phyloP scores from a whole-genome alignment of 2,113 vertebrate species.

The Sturnus vulgaris region DNA sequence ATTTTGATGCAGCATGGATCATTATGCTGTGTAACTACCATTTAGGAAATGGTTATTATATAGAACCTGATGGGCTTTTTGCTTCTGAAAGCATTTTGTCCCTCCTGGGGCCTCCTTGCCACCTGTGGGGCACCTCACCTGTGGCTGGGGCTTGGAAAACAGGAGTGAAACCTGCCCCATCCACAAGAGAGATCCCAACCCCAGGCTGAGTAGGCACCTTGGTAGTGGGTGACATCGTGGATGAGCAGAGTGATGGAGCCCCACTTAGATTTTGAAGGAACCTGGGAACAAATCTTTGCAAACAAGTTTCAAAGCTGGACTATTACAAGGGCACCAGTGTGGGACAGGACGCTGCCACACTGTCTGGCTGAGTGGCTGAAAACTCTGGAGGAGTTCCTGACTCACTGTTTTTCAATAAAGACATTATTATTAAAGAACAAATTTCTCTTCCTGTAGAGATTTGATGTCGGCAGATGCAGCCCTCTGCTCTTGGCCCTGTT shows the following conservation, averaged over 20 bases:
- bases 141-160: not conserved
- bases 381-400: not conserved
- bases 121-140: not conserved
- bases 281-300: not conserved
- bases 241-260: not conserved
- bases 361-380: not conserved
- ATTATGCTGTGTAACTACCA: not conserved
- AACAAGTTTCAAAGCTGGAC: not conserved
- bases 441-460: not conserved
- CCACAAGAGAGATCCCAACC: fast-evolving
- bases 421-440: not conserved
- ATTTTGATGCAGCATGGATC: not conserved
- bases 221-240: too few species aligned
- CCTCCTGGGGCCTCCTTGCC: fast-evolving
- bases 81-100: not conserved
- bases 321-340: not conserved
- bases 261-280: not conserved
- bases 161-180: not conserved
- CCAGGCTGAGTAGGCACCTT: not conserved
- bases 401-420: not conserved
- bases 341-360: not conserved
- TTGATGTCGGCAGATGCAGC: not conserved
- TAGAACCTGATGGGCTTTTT: not conserved
- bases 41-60: not conserved
- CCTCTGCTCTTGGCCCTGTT: not conserved